These are phyloP conservation scores for Halictus rubicundus DNA, from an alignment of 1,140 invertebrate genomes.

Conservation along the genomic window DNA sequence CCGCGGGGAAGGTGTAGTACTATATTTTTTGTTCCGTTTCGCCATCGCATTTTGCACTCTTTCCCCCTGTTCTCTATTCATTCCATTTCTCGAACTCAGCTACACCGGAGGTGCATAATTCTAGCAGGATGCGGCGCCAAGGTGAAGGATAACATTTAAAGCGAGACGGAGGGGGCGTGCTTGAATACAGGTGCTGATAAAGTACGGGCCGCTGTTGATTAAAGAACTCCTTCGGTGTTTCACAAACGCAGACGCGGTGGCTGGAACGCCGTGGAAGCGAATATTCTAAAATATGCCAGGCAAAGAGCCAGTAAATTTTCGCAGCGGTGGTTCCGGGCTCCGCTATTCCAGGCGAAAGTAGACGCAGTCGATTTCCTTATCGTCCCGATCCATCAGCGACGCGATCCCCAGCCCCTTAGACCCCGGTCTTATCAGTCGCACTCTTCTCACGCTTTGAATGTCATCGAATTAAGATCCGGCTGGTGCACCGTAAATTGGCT, in stretches of 20 bases:
- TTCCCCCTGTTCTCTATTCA: background rate
- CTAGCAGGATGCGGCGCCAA: background rate
- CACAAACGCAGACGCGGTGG: background rate
- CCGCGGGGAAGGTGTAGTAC: too few relatives aligned
- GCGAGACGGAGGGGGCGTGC: background rate
- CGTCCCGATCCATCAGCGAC: slow-evolving; percentile 11
- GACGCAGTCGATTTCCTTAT: slow-evolving; percentile 38
- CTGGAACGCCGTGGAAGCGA: background rate
- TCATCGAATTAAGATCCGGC: slow-evolving; percentile 57
- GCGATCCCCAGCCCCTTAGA: background rate
- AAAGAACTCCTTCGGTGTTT: slow-evolving; percentile 16
- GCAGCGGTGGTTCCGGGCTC: background rate
- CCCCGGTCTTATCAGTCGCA: slow-evolving; percentile 37
- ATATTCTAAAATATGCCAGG: slow-evolving; percentile 27
- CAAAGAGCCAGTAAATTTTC: slow-evolving; percentile 27
- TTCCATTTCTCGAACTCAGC: background rate
- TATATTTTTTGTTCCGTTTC: too few relatives aligned
- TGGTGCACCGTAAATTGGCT: slow-evolving; percentile 56
- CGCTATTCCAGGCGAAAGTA: slow-evolving; percentile 5
- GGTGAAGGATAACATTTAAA: background rate
- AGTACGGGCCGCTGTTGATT: slow-evolving; percentile 1
- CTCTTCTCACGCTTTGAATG: slow-evolving; percentile 43
- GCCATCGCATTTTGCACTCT: background rate
- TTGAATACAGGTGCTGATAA: slow-evolving; percentile 25
- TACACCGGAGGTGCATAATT: background rate